Conservation (phyloP, 2,888 invertebrate genomes). For the Steinernema scapterisci region DNA sequence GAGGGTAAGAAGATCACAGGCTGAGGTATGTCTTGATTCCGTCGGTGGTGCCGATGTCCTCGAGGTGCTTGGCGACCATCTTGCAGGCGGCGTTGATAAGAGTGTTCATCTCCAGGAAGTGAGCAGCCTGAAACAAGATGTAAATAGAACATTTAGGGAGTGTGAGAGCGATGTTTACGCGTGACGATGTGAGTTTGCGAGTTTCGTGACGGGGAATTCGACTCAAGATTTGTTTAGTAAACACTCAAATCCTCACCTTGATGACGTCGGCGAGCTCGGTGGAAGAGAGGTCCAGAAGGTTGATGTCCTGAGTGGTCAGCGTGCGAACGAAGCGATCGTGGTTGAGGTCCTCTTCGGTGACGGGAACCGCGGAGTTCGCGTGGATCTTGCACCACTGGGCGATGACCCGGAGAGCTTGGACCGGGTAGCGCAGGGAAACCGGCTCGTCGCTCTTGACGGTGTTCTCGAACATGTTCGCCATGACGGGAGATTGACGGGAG, state of each 20-base stretch:
- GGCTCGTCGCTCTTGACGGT: neutral
- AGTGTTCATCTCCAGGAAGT: neutral
- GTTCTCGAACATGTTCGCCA: neutral
- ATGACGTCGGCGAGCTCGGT: neutral
- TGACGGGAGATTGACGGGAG: neutral
- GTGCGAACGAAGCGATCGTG: neutral
- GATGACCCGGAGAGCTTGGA: neutral
- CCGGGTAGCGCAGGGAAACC: neutral
- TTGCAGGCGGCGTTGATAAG: slow-evolving; percentile 18
- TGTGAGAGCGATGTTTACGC: neutral
- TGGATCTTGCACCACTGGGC: neutral
- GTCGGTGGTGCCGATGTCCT: neutral
- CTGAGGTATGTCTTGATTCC: slow-evolving; percentile 4
- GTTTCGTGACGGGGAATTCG: neutral
- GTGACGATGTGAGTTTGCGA: neutral
- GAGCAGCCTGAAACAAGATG: slow-evolving; percentile 12
- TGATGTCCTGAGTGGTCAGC: neutral
- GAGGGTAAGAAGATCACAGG: neutral
- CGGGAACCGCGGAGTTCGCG: neutral
- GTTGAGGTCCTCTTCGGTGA: neutral
- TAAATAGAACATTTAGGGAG: too few relatives aligned
- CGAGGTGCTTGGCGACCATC: slow-evolving; percentile 14
- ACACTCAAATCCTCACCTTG: neutral
- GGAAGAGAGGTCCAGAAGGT: neutral
- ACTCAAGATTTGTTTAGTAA: neutral